Conservation (phyloP, 2,797 vertebrate genomes). For the Trematomus bernacchii region DNA sequence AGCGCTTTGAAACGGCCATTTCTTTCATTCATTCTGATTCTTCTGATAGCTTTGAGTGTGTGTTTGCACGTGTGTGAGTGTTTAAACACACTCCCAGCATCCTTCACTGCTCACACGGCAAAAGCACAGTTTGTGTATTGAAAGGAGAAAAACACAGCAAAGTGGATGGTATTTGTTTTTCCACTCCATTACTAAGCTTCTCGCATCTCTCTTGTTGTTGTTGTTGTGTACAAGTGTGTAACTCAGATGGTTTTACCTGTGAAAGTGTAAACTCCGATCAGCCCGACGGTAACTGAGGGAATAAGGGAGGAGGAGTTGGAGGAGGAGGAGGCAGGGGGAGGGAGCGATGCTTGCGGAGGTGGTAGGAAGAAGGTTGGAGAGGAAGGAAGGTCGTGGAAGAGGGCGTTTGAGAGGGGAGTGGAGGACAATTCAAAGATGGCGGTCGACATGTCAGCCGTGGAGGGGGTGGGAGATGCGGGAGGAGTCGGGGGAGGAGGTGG, state of each 20-base stretch:
- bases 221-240: constrained; percentile 60
- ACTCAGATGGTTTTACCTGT: constrained; percentile 84
- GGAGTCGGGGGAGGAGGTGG: constrained; percentile 14
- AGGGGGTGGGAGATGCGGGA: constrained; percentile 14
- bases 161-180: constrained; percentile 47
- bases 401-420: constrained; percentile 66
- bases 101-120: constrained; percentile 37
- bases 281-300: constrained; percentile 79
- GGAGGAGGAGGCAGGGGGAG: constrained; percentile 50
- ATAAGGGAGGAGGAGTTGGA: constrained; percentile 61
- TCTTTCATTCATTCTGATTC: constrained; percentile 32
- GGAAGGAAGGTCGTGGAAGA: constrained; percentile 63
- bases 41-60: constrained; percentile 5
- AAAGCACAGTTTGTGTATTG: constrained; percentile 42
- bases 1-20: constrained; percentile 59
- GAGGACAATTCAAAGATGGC: constrained; percentile 30
- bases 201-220: constrained; percentile 41
- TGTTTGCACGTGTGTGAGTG: neutral
- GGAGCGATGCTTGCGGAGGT: constrained; percentile 36
- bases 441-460: constrained; percentile 16
- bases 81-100: constrained; percentile 32
- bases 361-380: constrained; percentile 22
- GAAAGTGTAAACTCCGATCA: constrained; percentile 83
- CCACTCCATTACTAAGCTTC: constrained; percentile 45
- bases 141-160: constrained; percentile 26